These are phyloP conservation scores for Drosophila silvestris DNA, from an alignment of 2,888 invertebrate species.

Conservation along the genomic window DNA sequence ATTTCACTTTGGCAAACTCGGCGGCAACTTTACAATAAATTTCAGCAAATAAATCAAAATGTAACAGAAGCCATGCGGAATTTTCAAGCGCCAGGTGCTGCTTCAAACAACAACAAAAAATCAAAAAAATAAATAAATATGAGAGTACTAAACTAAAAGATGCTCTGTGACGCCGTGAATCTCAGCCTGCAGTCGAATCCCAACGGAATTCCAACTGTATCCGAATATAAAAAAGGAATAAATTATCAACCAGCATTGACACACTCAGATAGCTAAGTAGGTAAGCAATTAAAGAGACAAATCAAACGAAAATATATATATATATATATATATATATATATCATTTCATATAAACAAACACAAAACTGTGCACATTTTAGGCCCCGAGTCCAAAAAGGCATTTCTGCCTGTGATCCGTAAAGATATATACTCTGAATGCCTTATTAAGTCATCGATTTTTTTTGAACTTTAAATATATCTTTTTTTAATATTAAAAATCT, in stretches of 20 bases:
- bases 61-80: slow-evolving; percentile 74
- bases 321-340: not conserved
- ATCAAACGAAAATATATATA: not conserved
- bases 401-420: not conserved
- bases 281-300: not conserved
- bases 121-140: not conserved
- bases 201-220: not conserved
- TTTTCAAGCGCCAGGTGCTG: slow-evolving; percentile 74
- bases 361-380: not conserved
- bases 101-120: slow-evolving; percentile 17
- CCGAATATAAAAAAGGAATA: not conserved
- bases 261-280: not conserved
- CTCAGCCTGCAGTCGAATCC: not conserved
- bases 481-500: not conserved
- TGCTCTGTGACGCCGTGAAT: slow-evolving; percentile 11
- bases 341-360: not conserved
- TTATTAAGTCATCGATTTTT: not conserved
- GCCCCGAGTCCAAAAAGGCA: not conserved
- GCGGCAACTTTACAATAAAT: slow-evolving; percentile 74
- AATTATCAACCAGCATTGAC: not conserved
- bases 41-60: slow-evolving; percentile 80
- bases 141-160: not conserved
- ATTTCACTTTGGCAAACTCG: slow-evolving; percentile 53
- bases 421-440: not conserved
- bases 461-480: not conserved